Evolutionary conservation across 2,888 invertebrate genomes (phyloP), one percentile per base, ranked within the genome.

Genomic region (Eupsilia transversa): DNA sequence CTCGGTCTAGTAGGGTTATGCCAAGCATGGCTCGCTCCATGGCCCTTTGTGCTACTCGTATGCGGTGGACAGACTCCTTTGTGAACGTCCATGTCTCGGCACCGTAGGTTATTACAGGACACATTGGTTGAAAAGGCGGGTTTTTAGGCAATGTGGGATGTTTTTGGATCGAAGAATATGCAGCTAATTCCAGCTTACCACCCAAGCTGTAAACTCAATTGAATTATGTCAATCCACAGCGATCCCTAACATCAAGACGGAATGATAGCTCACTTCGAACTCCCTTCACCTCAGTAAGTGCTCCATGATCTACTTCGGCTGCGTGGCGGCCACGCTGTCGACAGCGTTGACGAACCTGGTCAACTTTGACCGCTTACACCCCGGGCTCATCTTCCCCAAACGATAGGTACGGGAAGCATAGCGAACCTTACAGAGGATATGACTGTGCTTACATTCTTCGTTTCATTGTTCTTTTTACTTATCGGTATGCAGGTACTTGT

Each of bases 311-410:
- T 98, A 99, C 92, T 98, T 98, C 1, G 99, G 99, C 1, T 99
- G 99, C 91, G 99, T 99, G 95, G 99, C 99, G 2, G 99, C 99
- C 9, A 99, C 99, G 0, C 96, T 99, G n/a, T 99, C 99, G 64
- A 99, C 99, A 0, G 99, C 99, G 0, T 96, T 99, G 59, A 99
- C 99, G 4, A 99, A 99, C 95, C 96, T 99, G 77, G 97, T 99
- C 56, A 99, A 99, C 77, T 98, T 98, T 79, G 99, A 99, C 96
- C 97, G 98, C 89, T 98, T 99, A 83, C 99, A 99, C 94, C 99
- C 99, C 0, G 98, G 98, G 14, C 97, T 99, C 83, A 98, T 98
- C 78, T 98, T 99, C 95, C 98, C 98, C 66, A 99, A 98, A 93
- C 98, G 98, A 0, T 98, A n/a, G n/a, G n/a, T n/a, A 98, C 89